Evolutionary conservation across 2,797 vertebrate species (phyloP), one percentile per base, ranked within the genome.

Genomic region (Orientallactaga sibirica): DNA sequence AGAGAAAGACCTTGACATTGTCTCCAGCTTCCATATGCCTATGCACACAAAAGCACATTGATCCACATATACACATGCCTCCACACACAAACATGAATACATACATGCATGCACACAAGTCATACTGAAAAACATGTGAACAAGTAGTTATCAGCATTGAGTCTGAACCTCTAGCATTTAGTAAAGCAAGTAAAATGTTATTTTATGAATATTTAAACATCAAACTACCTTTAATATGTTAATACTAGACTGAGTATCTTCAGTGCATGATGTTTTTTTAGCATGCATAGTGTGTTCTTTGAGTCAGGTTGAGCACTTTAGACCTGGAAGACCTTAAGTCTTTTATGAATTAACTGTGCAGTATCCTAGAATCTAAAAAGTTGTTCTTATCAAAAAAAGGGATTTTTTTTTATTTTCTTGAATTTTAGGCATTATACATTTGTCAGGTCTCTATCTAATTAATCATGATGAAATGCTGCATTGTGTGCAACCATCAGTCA

Each of bases 191-290:
- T 83, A 58, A 82, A 83, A 82, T 29, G 33, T 6, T 73, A 24
- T 58, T 68, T 81, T 4, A 70, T 92, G n/a, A 73, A 90, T 78
- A 37, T n/a, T 71, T 90, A 43, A 85, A 88, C 73, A 58, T 48
- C 3, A 27, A 19, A 62, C 4, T 6, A 18, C 11, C 24, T 83
- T 0, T 61, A 67, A 58, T 68, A 73, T 64, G 1, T 43, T 67
- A 67, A 66, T 7, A 62, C 22, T 25, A 64, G 61, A 22, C 10
- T 64, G 25, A 93, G 68, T 88, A 73, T 88, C 24, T 20, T 61
- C 52, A 61, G 8, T 78, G 3, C 68, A 64, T 58, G 0, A 1
- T 41, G n/a, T 6, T 24, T 86, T 74, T 55, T 61, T 75, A 19
- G 2, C 48, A 2, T 55, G 29, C 41, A 29, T n/a, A 68, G 25